Evolutionary conservation across 2,888 invertebrate species (phyloP).

Genomic region (Epirrhoe alternata): DNA sequence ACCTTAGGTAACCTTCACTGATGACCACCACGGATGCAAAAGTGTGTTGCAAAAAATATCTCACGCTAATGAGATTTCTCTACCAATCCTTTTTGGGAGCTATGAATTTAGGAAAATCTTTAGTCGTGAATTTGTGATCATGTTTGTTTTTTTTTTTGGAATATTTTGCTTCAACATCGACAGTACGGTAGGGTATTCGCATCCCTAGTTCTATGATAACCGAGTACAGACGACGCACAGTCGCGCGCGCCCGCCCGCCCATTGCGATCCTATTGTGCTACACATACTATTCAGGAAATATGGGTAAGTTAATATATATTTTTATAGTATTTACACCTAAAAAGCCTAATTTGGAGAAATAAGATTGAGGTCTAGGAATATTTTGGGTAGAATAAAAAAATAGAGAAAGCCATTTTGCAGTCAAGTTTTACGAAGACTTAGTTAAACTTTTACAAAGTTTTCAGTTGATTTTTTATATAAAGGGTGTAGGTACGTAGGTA

Average conservation of each 20-base stretch:
- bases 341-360: background rate
- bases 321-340: background rate
- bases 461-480: no score
- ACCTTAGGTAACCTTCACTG: no score
- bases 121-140: no score
- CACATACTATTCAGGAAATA: conserved; percentile 10
- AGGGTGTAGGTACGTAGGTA: no score
- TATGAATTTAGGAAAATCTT: no score
- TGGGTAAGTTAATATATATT: conserved; percentile 31
- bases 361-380: background rate
- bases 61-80: no score
- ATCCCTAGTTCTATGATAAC: conserved; percentile 63
- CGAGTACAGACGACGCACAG: conserved; percentile 67
- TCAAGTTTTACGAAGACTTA: background rate
- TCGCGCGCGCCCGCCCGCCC: conserved; percentile 78
- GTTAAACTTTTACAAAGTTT: background rate
- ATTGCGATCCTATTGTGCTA: conserved; percentile 54
- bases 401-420: background rate
- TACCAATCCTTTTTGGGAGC: no score
- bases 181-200: background rate
- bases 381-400: background rate
- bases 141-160: no score
- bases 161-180: no score
- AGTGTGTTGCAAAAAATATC: no score
- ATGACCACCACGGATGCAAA: no score